Evolutionary conservation across 2,113 vertebrate genomes (phyloP), one percentile per base, ranked within the genome.

Genomic region (Rhinogobius similis): DNA sequence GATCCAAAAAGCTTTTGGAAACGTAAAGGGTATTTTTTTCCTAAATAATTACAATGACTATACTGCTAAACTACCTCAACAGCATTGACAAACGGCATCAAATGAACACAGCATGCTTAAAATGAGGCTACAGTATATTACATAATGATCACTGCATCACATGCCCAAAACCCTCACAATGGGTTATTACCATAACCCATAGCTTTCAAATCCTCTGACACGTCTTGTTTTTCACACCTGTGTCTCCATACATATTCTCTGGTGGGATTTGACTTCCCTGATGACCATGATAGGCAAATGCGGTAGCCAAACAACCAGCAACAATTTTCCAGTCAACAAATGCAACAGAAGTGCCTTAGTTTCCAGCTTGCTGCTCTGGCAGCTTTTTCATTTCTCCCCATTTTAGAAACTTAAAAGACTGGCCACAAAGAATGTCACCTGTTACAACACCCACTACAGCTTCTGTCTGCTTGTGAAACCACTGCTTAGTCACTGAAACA

Each of bases 331-430:
- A 13, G 68, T 48, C 67, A n/a, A 21, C 48, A 66, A n/a, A 55
- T 21, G 23, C 26, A 36, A 39, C 65, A 59, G 13, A 53, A 58
- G 1, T 63, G 21, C 32, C 29, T 39, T 3, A 44, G 13, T 56
- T 26, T 67, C 26, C 32, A 39, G 29, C 55, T 44, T 46, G 53
- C 53, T 16, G 46, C 64, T 67, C 27, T 10, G 39, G 29, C 75
- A 72, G 41, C 29, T 61, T 68, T 65, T 65, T 32, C 18, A 23
- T 2, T 21, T 59, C 62, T 24, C 16, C 29, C 36, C 67, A 41
- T 68, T 80, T 72, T 73, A 73, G 66, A 43, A 66, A 70, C 70
- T 61, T 72, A 52, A 44, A 36, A 70, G 78, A 82, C 73, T 86
- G 67, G 72, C 67, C 62, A 36, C 52, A 77, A 62, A 63, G 44